A percentile compares a stretch with the other conserved stretches of the same genome.
phyloP scores from a whole-genome alignment of 2,888 invertebrate genomes.

The Blastobasis adustella region DNA sequence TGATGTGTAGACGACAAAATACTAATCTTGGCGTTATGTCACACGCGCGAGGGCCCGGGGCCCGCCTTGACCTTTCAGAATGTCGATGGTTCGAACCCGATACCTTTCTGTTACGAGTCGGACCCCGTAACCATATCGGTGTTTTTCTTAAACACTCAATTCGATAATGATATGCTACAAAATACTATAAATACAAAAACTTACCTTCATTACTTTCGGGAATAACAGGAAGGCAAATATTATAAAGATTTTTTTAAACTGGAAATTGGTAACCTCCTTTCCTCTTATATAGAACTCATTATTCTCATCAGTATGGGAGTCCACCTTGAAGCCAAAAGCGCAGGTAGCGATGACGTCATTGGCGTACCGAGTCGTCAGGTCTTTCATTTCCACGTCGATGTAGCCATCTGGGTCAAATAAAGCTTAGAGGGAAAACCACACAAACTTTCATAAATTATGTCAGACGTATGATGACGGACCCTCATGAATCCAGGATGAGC shows the following conservation, averaged over 20 bases:
- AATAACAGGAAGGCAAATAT: slow-evolving; percentile 16
- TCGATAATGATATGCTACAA: no score
- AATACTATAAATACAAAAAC: neutral
- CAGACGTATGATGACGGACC: no score
- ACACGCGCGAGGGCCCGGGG: no score
- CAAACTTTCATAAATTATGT: neutral
- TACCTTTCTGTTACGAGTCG: no score
- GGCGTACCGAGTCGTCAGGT: slow-evolving; percentile 47
- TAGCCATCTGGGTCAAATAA: slow-evolving; percentile 12
- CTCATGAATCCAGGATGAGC: no score
- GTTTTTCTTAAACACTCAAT: no score
- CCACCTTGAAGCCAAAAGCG: slow-evolving; percentile 64
- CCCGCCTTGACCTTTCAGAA: no score
- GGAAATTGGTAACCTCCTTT: slow-evolving; percentile 41
- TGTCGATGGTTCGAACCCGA: no score
- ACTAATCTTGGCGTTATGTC: no score
- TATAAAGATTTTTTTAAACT: slow-evolving; percentile 17
- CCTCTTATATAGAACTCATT: slow-evolving; percentile 72
- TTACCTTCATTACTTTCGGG: slow-evolving; percentile 19
- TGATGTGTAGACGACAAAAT: slow-evolving; percentile 52
- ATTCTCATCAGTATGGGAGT: slow-evolving; percentile 62
- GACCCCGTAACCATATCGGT: no score
- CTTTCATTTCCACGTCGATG: slow-evolving; percentile 47
- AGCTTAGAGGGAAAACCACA: no score
- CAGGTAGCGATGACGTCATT: slow-evolving; percentile 68